A percentile compares a stretch with the other conserved stretches of the same genome.
Evolutionary conservation across 2,113 vertebrate genomes (phyloP).

Genomic region (Alligator sinensis): DNA sequence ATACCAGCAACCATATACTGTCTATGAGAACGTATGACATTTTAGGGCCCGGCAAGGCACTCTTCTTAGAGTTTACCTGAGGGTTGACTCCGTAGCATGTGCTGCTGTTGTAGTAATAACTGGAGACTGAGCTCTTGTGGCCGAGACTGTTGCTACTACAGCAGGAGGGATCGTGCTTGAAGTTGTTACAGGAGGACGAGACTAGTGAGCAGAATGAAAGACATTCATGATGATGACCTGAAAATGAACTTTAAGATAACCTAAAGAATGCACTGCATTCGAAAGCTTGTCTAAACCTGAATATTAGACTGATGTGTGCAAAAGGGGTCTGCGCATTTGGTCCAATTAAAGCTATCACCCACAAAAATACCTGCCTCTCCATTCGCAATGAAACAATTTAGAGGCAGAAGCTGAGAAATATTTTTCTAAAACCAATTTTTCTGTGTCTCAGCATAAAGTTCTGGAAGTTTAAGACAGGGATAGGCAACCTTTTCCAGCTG

Average conservation of each 20-base stretch:
- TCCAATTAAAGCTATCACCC: too few relatives aligned
- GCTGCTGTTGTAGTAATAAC: conserved; percentile 92
- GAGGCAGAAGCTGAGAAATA: background rate
- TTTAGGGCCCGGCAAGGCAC: background rate
- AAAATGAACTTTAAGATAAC: too few relatives aligned
- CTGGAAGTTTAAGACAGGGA: background rate
- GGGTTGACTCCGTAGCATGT: conserved; percentile 89
- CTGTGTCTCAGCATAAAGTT: background rate
- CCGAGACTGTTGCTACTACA: conserved; percentile 93
- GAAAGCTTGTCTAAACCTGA: too few relatives aligned
- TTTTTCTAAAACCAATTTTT: background rate
- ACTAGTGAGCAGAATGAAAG: conserved; percentile 75
- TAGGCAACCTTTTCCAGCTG: too few relatives aligned
- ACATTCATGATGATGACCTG: background rate
- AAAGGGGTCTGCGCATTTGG: too few relatives aligned
- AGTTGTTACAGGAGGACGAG: conserved; percentile 91
- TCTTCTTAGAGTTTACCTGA: conserved; percentile 81
- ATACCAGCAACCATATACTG: rapidly evolving
- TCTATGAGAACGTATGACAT: background rate
- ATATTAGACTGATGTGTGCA: too few relatives aligned
- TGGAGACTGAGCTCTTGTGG: conserved; percentile 94
- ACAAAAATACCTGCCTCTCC: too few relatives aligned
- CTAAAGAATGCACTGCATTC: too few relatives aligned
- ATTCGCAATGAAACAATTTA: background rate
- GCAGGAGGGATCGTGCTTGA: conserved; percentile 93